phyloP scores from a whole-genome alignment of 2,113 vertebrate genomes.

The Coturnix japonica region DNA sequence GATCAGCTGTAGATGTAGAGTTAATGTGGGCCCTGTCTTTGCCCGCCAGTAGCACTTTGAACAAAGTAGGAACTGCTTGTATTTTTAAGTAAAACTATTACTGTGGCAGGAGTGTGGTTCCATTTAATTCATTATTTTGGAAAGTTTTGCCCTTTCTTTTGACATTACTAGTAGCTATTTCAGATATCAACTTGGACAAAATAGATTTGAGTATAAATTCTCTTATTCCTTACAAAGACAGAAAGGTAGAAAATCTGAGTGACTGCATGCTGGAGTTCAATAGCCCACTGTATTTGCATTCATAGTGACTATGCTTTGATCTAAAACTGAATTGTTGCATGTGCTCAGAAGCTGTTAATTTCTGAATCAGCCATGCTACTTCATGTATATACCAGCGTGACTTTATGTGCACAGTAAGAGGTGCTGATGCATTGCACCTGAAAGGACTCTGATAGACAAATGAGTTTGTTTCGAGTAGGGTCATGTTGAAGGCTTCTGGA shows the following conservation, averaged over 20 bases:
- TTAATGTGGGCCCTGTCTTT: not conserved
- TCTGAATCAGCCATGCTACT: not conserved
- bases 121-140: not conserved
- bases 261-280: not conserved
- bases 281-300: not conserved
- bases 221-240: not conserved
- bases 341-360: not conserved
- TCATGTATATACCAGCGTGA: not conserved
- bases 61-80: not conserved
- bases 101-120: not conserved
- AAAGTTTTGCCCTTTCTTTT: not conserved
- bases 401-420: not conserved
- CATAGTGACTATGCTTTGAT: not conserved
- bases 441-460: not conserved
- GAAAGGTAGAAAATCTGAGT: not conserved
- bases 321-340: not conserved
- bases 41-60: not conserved
- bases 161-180: not conserved
- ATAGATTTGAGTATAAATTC: not conserved
- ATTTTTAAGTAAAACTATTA: not conserved
- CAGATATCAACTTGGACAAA: not conserved
- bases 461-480: not conserved
- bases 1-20: not conserved
- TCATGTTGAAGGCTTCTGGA: not conserved
- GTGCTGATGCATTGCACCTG: not conserved